Evolutionary conservation across 2,888 invertebrate species (phyloP), one percentile per base, ranked within the genome.

Genomic region (Ceraclea dissimilis): DNA sequence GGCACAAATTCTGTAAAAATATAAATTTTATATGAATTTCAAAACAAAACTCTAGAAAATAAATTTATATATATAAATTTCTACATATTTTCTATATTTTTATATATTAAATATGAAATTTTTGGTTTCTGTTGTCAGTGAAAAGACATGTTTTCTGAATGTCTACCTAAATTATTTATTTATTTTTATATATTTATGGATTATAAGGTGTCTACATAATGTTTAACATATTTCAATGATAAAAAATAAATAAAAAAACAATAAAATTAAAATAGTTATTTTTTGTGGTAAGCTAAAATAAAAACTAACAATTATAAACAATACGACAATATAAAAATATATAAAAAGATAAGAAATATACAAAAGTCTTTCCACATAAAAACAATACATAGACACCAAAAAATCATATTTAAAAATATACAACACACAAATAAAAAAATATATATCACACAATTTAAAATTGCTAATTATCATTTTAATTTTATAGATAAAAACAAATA

Each of bases 81-180:
- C 39, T 39, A 39, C 39, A 39, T 5, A 39, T 13, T 39, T 39
- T 47, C 10, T 47, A 8, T 20, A 18, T 39, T 39, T 39, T n/a
- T 39, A 39, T 44, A 21, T 22, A 48, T 8, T 39, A 39, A 52
- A 57, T 56, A 52, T 57, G 57, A 50, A 57, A 54, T 57, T 61
- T 61, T 61, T 59, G 57, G 59, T 54, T 57, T 59, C 75, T 76
- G 76, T 72, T 79, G 77, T 77, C 80, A 83, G 85, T 85, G 79
- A 81, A 81, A 82, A 83, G 83, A 83, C 88, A 88, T 87, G 88
- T 88, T 88, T 88, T 88, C 88, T 87, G 88, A 86, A 82, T 74
- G 13, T 33, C 18, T 58, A 17, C 49, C 17, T 56, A 48, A 13
- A 39, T n/a, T n/a, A 39, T 13, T 8, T 39, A 8, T 39, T 39